Evolutionary conservation across 2,797 vertebrate genomes (phyloP).

Genomic region (Sebastes diaconus): DNA sequence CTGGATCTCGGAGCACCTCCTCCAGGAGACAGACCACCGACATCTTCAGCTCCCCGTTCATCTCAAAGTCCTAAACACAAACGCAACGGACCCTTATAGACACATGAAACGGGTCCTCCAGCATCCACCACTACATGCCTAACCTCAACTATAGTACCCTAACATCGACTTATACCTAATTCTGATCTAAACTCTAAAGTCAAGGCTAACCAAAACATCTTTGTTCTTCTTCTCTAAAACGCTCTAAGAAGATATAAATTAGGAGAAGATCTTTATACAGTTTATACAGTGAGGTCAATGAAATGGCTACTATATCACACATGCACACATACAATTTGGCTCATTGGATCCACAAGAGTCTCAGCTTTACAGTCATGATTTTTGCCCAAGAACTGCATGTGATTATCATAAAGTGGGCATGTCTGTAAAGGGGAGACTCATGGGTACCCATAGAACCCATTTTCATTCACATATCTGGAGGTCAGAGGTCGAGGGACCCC

Average conservation of each 20-base stretch:
- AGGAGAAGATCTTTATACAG: too few relatives aligned
- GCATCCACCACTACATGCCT: background rate
- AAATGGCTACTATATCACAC: too few relatives aligned
- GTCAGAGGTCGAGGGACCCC: too few relatives aligned
- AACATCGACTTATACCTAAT: background rate
- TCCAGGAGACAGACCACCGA: slow-evolving; percentile 93
- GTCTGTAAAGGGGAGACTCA: too few relatives aligned
- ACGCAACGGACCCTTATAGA: background rate
- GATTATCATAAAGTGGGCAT: too few relatives aligned
- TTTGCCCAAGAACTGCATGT: too few relatives aligned
- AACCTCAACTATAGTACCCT: background rate
- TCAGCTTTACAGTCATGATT: too few relatives aligned
- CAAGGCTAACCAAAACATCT: background rate
- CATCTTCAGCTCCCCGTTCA: slow-evolving; percentile 93
- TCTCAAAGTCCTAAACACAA: slow-evolving; percentile 91
- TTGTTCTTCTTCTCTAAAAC: background rate
- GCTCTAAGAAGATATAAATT: background rate
- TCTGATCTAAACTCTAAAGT: background rate
- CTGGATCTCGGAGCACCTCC: slow-evolving; percentile 96
- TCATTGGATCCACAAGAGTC: too few relatives aligned
- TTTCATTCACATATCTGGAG: too few relatives aligned
- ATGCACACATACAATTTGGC: too few relatives aligned
- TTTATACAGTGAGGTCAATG: too few relatives aligned
- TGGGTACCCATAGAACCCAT: too few relatives aligned
- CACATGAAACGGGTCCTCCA: background rate